phyloP scores from a whole-genome alignment of 2,113 vertebrate genomes.

The Mobula birostris region DNA sequence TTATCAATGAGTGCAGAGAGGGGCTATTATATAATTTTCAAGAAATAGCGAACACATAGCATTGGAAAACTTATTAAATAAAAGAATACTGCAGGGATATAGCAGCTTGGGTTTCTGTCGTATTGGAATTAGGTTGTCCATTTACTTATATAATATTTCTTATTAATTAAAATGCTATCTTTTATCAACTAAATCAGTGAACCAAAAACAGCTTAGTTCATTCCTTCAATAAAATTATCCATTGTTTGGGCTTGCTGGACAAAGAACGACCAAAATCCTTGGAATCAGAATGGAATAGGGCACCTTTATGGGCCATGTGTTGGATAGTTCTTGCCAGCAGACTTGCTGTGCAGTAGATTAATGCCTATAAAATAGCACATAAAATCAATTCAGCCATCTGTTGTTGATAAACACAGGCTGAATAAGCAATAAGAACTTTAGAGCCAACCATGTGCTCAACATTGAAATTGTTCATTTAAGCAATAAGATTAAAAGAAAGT shows the following conservation, averaged over 20 bases:
- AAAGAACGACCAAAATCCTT: background rate
- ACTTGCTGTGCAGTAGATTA: slow-evolving; percentile 17
- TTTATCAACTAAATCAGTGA: background rate
- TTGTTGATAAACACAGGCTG: background rate
- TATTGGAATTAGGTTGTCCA: background rate
- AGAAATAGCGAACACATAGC: too few species aligned
- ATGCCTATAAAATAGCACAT: background rate
- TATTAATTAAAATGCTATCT: background rate
- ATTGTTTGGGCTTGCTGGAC: background rate
- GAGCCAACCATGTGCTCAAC: background rate
- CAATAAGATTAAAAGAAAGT: too few species aligned
- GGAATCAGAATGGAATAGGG: background rate
- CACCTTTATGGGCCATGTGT: background rate
- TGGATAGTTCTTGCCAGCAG: background rate
- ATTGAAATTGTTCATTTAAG: background rate
- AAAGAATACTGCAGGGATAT: too few species aligned
- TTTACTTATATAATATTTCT: background rate
- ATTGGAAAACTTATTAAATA: too few species aligned
- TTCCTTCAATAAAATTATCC: background rate
- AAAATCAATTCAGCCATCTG: slow-evolving; percentile 7
- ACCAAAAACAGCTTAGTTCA: background rate
- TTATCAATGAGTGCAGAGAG: background rate
- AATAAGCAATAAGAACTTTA: background rate
- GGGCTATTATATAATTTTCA: too few species aligned
- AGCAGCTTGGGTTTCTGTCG: background rate